phyloP scores from a whole-genome alignment of 53 echinoderm and acorn worm species.

The Henricia sp. region DNA sequence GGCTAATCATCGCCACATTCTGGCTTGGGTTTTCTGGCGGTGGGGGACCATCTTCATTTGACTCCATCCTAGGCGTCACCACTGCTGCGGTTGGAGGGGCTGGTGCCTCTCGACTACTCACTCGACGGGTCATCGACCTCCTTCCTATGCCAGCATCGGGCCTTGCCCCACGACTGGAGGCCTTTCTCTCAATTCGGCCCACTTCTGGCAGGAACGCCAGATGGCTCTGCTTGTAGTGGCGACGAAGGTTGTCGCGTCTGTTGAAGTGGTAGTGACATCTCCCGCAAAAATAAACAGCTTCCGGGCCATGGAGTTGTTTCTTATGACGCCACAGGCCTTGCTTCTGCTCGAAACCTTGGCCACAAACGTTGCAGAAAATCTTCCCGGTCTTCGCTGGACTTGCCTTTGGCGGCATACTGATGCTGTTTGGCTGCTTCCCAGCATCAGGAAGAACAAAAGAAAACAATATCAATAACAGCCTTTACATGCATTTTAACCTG shows the following conservation, averaged over 20 bases:
- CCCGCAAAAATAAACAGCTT: background rate
- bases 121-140: background rate
- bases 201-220: conserved; percentile 2
- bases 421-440: background rate
- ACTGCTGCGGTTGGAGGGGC: background rate
- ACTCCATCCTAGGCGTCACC: background rate
- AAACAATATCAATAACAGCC: no score
- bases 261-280: conserved; percentile 22
- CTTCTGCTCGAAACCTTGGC: conserved; percentile 17
- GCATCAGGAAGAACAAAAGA: conserved; percentile 10
- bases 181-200: conserved; percentile 4
- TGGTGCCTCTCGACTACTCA: background rate
- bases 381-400: background rate
- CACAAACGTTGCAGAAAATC: conserved; percentile 2
- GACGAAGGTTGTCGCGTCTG: conserved; percentile 9
- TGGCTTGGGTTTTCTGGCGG: background rate
- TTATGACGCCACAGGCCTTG: conserved; percentile 21
- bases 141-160: background rate
- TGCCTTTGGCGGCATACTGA: no score
- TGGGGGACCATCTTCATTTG: background rate
- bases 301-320: conserved; percentile 15
- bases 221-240: conserved; percentile 9
- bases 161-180: background rate
- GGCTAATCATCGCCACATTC: conserved; percentile 19
- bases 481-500: no score